Base-by-base conservation (phyloP, 2,113 vertebrate species). In the Eurypyga helias region DNA sequence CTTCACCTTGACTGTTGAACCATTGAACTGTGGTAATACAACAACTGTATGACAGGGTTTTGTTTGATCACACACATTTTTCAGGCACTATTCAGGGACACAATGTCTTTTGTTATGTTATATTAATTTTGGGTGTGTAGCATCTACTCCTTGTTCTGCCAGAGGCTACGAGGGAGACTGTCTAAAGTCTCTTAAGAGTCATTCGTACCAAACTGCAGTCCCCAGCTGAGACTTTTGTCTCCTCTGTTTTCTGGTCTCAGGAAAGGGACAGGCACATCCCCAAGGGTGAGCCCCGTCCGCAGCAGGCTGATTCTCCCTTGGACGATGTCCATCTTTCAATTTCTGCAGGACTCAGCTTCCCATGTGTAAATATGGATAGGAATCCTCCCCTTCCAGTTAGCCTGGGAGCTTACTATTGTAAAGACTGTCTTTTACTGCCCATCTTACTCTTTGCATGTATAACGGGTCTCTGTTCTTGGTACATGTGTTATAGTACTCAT, bases 401-500 rank as follows among this genome's bases (percentile, higher is more conserved):
- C 9, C 38, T 83, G 61, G 29, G 62, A 69, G 14, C 29, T 95
- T 46, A 36, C 20, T 36, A 16, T 4, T 48, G 6, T n/a, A 73
- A 60, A 60, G 14, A 58, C 4, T 65, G 25, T 11, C 8, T 84
- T 69, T 81, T 77, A 19, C 19, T 80, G 36, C 15, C 46, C 73
- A 8, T 43, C 49, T 76, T 79, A 48, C 20, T 89, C 26, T 88
- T 73, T 23, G 10, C 25, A 38, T 21, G 3, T 83, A 5, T 45
- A 65, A 57, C 2, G 4, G 10, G 16, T 38, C 29, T 83, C 60
- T 67, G 16, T 34, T 66, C 38, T 54, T 72, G 38, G 13, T 23
- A 24, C 3, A 1, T 77, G 25, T 78, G 29, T 71, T 66, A 21
- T 3, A 43, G 25, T 31, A n/a, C 0, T 1, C 19, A 1, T 21